phyloP scores from a whole-genome alignment of 1,140 invertebrate genomes.

The Pseudomyrmex flavicornis region DNA sequence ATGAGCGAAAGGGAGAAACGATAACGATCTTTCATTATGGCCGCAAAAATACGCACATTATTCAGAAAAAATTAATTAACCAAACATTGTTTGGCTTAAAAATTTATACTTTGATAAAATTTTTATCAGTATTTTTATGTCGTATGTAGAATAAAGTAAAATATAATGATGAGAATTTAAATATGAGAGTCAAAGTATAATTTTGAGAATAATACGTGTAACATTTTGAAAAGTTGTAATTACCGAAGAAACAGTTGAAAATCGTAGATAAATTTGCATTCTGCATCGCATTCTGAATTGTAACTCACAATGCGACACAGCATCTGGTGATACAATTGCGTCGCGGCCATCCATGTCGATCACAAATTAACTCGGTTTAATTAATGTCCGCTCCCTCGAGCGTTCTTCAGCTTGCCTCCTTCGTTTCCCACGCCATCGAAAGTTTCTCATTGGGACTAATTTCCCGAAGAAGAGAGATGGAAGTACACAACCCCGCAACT shows the following conservation, averaged over 20 bases:
- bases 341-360: slow-evolving; percentile 55
- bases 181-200: not conserved
- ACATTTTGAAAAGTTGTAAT: slow-evolving; percentile 5
- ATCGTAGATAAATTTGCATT: slow-evolving; percentile 20
- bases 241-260: slow-evolving; percentile 28
- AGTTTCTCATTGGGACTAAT: slow-evolving; percentile 39
- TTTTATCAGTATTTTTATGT: no score
- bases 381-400: slow-evolving; percentile 60
- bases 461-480: slow-evolving; percentile 33
- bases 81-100: no score
- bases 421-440: not conserved
- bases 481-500: slow-evolving; percentile 12
- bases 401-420: slow-evolving; percentile 5
- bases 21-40: slow-evolving; percentile 6
- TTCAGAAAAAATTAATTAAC: not conserved
- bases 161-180: no score
- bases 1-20: slow-evolving; percentile 21
- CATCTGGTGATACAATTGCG: slow-evolving; percentile 26
- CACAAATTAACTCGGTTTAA: slow-evolving; percentile 70
- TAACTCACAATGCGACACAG: slow-evolving; percentile 30
- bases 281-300: not conserved
- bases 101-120: no score
- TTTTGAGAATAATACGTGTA: slow-evolving; percentile 7
- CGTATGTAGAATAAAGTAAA: no score
- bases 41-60: no score